Evolutionary conservation across 2,113 vertebrate species (phyloP).

Genomic region (Alethe castanea): DNA sequence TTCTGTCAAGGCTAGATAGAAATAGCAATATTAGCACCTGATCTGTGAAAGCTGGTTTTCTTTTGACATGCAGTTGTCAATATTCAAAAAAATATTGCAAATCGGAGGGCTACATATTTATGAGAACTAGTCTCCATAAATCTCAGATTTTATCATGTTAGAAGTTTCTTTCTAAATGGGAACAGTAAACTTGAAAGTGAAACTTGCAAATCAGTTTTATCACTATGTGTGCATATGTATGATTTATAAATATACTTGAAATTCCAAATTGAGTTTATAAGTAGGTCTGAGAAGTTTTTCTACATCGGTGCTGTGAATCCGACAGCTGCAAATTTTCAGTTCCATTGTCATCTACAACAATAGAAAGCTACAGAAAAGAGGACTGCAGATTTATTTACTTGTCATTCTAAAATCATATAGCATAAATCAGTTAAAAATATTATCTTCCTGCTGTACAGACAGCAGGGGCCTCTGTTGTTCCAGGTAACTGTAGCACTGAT

Average conservation of each 20-base stretch:
- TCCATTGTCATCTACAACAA: background rate
- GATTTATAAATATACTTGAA: background rate
- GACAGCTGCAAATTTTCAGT: background rate
- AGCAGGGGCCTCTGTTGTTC: background rate
- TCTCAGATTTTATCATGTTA: background rate
- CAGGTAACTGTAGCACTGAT: background rate
- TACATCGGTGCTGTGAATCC: background rate
- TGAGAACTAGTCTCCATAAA: background rate
- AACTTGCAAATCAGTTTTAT: constrained; percentile 48
- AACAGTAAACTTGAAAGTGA: constrained; percentile 31
- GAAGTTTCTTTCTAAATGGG: background rate
- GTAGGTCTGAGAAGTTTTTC: constrained; percentile 7
- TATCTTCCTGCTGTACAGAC: background rate
- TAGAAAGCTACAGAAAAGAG: background rate
- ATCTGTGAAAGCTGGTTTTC: background rate
- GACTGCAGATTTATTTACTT: background rate
- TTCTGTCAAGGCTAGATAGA: background rate
- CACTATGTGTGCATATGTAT: constrained; percentile 3
- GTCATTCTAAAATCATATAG: background rate
- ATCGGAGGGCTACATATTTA: constrained; percentile 12
- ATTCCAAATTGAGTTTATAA: constrained; percentile 10
- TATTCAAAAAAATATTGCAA: background rate
- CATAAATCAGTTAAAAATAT: background rate
- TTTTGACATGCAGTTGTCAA: background rate
- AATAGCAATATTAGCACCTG: background rate